A percentile compares a stretch with the other conserved stretches of the same genome.
These are phyloP conservation scores for Osmerus mordax DNA, from an alignment of 2,113 vertebrate genomes.

Conservation along the genomic window DNA sequence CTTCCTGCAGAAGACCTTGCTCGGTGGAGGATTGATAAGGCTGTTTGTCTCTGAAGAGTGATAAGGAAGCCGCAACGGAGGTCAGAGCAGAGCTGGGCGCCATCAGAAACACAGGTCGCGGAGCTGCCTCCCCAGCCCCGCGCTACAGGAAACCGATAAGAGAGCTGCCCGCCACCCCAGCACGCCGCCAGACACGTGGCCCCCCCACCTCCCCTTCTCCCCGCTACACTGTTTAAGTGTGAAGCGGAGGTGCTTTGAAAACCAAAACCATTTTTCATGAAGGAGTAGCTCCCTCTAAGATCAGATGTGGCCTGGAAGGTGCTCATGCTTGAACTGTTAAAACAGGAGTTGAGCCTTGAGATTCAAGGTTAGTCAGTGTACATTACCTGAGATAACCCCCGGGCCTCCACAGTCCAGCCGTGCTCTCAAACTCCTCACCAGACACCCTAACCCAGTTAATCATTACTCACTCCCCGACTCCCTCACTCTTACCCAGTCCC, in stretches of 20 bases:
- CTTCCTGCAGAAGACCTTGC: background rate
- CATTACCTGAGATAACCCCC: background rate
- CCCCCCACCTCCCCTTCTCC: constrained; percentile 13
- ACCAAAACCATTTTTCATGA: too few species aligned
- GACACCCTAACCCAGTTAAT: too few species aligned
- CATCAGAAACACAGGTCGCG: constrained; percentile 31
- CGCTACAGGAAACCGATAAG: constrained; percentile 59
- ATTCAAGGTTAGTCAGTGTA: too few species aligned
- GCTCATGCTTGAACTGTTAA: too few species aligned
- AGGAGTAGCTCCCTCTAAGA: too few species aligned
- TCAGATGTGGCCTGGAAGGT: too few species aligned
- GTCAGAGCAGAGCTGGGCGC: constrained; percentile 20
- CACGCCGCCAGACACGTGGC: constrained; percentile 28
- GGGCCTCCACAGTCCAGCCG: background rate
- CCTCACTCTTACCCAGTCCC: background rate
- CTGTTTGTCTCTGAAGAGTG: constrained; percentile 26
- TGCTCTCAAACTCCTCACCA: background rate
- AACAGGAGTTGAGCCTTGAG: too few species aligned
- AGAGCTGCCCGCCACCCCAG: constrained; percentile 8
- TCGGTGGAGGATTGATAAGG: constrained; percentile 22
- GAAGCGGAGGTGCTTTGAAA: too few species aligned
- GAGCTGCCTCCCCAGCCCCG: constrained; percentile 11
- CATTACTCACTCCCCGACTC: too few species aligned
- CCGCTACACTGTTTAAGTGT: constrained; percentile 10
- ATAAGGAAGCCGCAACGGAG: constrained; percentile 32